A percentile compares a stretch with the other conserved stretches of the same genome.
Conservation (phyloP, 2,797 vertebrate genomes). For the Xerus rutilus region DNA sequence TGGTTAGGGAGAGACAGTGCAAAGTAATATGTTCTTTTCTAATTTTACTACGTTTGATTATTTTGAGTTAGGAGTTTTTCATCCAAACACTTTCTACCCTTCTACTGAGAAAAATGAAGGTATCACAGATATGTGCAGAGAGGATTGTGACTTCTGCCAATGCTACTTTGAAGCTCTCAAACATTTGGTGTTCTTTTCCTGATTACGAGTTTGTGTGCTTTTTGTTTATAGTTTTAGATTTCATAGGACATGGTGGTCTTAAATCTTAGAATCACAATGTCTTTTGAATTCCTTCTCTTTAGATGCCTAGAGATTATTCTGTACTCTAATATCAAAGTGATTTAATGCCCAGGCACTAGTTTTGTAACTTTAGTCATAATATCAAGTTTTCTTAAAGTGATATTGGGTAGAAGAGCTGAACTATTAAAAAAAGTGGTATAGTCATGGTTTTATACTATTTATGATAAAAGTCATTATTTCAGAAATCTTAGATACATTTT, state of each 20-base stretch:
- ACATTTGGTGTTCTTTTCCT: background rate
- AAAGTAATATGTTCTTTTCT: background rate
- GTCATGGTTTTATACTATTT: background rate
- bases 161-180: background rate
- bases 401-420: background rate
- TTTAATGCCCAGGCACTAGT: background rate
- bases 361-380: background rate
- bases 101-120: background rate
- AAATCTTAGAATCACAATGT: background rate
- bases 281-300: background rate
- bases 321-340: background rate
- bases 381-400: background rate
- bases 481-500: slow-evolving; percentile 1
- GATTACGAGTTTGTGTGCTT: background rate
- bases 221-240: background rate
- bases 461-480: background rate
- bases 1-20: background rate
- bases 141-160: background rate
- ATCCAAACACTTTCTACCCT: background rate
- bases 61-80: background rate
- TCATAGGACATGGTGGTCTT: background rate
- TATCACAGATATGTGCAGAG: background rate
- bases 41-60: background rate
- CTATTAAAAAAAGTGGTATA: background rate
- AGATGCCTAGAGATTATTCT: background rate